These are phyloP conservation scores for Calliphora vomitoria DNA, from an alignment of 2,888 invertebrate genomes.

Conservation along the genomic window DNA sequence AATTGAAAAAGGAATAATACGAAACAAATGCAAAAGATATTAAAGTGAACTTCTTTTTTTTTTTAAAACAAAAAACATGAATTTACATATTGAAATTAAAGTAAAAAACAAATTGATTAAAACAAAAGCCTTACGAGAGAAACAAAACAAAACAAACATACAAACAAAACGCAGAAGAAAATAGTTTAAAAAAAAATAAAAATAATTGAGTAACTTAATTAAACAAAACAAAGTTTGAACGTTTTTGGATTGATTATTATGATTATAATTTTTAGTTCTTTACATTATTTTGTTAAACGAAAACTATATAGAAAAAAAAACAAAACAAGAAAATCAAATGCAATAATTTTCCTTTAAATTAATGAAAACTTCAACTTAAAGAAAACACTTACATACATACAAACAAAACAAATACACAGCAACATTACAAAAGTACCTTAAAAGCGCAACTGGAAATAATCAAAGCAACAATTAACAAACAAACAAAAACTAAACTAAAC, in stretches of 20 bases:
- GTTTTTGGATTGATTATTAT: slow-evolving; percentile 82
- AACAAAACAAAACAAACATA: slow-evolving; percentile 70
- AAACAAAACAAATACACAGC: slow-evolving; percentile 37
- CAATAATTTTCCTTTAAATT: slow-evolving; percentile 67
- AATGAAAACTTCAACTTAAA: slow-evolving; percentile 42
- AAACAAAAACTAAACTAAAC: slow-evolving; percentile 43
- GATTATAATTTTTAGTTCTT: slow-evolving; percentile 49
- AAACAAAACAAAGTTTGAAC: slow-evolving; percentile 80
- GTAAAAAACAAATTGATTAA: slow-evolving; percentile 67
- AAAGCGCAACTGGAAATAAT: slow-evolving; percentile 68
- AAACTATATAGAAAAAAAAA: slow-evolving; percentile 14
- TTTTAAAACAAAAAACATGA: slow-evolving; percentile 62
- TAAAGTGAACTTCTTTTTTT: slow-evolving; percentile 65
- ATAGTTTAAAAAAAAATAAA: slow-evolving; percentile 56
- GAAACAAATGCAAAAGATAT: slow-evolving; percentile 70
- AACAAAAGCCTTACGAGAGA: slow-evolving; percentile 68
- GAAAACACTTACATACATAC: slow-evolving; percentile 24
- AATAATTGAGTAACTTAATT: slow-evolving; percentile 17
- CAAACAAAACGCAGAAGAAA: slow-evolving; percentile 41
- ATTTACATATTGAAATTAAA: slow-evolving; percentile 73
- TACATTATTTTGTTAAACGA: slow-evolving; percentile 24
- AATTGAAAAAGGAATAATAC: slow-evolving; percentile 69
- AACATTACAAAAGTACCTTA: slow-evolving; percentile 74
- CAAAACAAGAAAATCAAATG: slow-evolving; percentile 49
- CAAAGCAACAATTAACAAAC: slow-evolving; percentile 62